Evolutionary conservation across 2,888 invertebrate species (phyloP), one percentile per base, ranked within the genome.

Genomic region (Pterobdella sp.): DNA sequence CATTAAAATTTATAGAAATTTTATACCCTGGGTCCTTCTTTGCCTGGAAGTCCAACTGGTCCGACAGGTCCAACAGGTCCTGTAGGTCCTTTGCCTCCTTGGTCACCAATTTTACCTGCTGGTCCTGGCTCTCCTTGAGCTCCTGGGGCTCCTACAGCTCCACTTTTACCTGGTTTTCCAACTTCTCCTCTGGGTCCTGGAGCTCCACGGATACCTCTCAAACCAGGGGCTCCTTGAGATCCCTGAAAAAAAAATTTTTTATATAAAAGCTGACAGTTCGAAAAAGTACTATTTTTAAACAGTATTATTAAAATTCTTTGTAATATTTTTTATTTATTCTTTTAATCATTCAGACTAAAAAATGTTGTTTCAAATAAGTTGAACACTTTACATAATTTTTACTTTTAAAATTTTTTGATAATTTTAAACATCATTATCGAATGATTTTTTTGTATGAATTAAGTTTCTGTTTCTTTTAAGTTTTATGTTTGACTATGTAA

Each of bases 31-130:
- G 34, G 22, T 71, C 71, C 71, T 26, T 71, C 71, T 60, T 60
- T 67, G 42, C 73, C 73, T 3, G 52, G 52, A 32, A 42, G 35
- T 26, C 73, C 73, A 1, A n/a, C 64, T 26, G 68, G 29, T 67
- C 73, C 73, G 7, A 68, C 68, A 31, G 73, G 52, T 1, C 73
- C 73, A 34, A 18, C 68, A 14, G 67, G 37, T 14, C 73, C 73
- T 14, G 4, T 37, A 14, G 67, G 31, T 56, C 73, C 73, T 14
- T 29, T 26, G 34, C 4, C n/a, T 26, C 71, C 71, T 4, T 29
- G 34, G 22, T 60, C 35, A 49, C 73, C 73, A 22, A n/a, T 49
- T 18, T 32, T 34, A 18, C 73, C 73, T 26, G 67, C 18, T 7
- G 49, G 32, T 49, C 73, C 73, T 22, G 73, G 34, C 22, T 56